Conservation (phyloP, 92 coral and sea anemone species). For the Bergia puertoricense region DNA sequence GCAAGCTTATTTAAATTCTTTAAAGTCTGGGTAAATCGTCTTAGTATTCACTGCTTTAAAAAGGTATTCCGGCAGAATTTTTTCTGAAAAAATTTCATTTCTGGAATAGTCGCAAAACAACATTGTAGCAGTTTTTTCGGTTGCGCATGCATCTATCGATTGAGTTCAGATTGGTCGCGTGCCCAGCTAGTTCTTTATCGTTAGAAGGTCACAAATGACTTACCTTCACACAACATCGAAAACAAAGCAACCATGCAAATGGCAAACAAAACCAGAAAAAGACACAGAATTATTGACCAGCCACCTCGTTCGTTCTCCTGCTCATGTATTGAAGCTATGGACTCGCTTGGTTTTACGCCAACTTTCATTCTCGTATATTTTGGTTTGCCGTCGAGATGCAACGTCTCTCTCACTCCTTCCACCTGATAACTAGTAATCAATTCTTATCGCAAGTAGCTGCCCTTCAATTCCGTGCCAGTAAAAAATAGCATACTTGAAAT, state of each 20-base stretch:
- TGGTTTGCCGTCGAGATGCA: background rate
- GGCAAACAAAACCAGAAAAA: constrained; percentile 22
- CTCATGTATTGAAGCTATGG: background rate
- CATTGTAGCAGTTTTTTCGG: background rate
- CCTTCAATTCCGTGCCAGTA: constrained; percentile 4
- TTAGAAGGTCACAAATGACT: background rate
- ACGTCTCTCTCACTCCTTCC: background rate
- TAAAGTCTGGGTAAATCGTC: too few relatives aligned
- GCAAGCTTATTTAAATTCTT: too few relatives aligned
- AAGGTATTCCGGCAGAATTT: too few relatives aligned
- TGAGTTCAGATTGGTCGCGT: background rate
- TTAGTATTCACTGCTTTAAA: too few relatives aligned
- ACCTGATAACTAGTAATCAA: background rate
- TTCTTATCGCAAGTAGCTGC: too few relatives aligned
- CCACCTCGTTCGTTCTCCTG: background rate
- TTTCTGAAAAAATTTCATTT: too few relatives aligned
- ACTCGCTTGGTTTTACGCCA: constrained; percentile 2
- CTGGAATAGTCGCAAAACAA: too few relatives aligned
- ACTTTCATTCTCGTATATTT: background rate
- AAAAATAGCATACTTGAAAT: background rate
- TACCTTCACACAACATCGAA: constrained; percentile 16
- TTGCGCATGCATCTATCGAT: background rate
- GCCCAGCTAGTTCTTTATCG: background rate
- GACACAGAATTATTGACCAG: constrained; percentile 5
- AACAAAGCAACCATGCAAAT: constrained; percentile 13